Base-by-base conservation (phyloP, 2,888 invertebrate species). In the Lepetodrilus schrolli region DNA sequence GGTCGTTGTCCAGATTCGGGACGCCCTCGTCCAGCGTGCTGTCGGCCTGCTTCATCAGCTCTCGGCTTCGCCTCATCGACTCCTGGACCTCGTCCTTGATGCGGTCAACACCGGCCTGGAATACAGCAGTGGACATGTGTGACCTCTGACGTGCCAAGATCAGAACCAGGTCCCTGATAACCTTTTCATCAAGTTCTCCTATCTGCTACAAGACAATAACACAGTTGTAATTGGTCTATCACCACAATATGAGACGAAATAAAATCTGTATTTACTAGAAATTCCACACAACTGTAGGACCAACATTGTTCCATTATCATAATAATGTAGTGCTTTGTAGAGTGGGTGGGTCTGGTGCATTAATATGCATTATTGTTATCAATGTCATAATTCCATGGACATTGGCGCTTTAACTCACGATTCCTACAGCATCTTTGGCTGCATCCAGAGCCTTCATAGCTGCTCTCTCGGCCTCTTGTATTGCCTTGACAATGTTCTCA, bases 381-480 rank as follows among this genome's bases (percentile, higher is more conserved):
- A 49, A 21, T 4, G 17, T 21, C 17, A 20, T 7, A 3, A 10
- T 23, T 13, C 5, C 0, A 50, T 17, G 17, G 17, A 13, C 13
- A 17, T 50, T 23, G 50, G 5, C 4, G 10, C 20, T 50, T 50
- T 1, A 20, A 74, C 90, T 73, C 80, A 91, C 91, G 81, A 90
- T 85, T 49, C 87, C 81, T 75, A 91, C 90, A 26, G 92, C 92
- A 70, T 91, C 90, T 49, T 92, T 91, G 0, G 92, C 91, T 65
- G 92, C 92, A 1, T 90, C 89, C 43, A 91, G 92, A 0, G 95
- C 94, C 78, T 94, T 93, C 49, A 91, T 90, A 0, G 94, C 93
- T 83, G 94, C 93, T 37, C 93, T 91, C 75, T 93, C 93, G 50
- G 94, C 94, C 81, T 93, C 93, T 50, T 92, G 90, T 43, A 88